A percentile compares a stretch with the other conserved stretches of the same genome.
Conservation (phyloP, 2,797 vertebrate species). For the Tapera naevia region DNA sequence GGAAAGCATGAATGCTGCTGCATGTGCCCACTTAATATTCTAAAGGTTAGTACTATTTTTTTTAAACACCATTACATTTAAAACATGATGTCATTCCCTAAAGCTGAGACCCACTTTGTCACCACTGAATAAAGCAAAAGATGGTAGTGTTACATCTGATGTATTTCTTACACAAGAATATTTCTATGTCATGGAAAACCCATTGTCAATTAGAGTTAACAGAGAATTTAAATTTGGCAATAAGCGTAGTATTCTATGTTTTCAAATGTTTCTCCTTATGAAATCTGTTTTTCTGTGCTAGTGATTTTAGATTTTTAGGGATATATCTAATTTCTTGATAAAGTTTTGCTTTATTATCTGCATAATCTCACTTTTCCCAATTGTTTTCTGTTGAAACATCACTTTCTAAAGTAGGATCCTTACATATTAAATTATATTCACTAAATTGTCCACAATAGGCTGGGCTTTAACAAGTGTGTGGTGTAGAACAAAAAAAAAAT, state of each 20-base stretch:
- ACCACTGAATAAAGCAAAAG: not conserved
- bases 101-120: not conserved
- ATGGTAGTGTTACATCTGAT: not conserved
- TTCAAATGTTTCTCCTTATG: not conserved
- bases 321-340: not conserved
- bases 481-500: not conserved
- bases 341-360: not conserved
- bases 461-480: not conserved
- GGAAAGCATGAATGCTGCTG: not conserved
- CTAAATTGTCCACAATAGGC: not conserved
- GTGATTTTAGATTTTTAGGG: not conserved
- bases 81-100: not conserved
- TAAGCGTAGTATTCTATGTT: not conserved
- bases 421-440: not conserved
- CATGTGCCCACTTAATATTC: not conserved
- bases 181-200: not conserved
- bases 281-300: not conserved
- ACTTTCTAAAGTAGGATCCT: not conserved
- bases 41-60: not conserved
- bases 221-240: not conserved
- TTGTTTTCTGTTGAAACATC: fast-evolving
- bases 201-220: not conserved
- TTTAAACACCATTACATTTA: not conserved
- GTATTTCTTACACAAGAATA: not conserved
- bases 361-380: not conserved